Base-by-base conservation (phyloP, 2,888 invertebrate species). In the Tipula lateralis region DNA sequence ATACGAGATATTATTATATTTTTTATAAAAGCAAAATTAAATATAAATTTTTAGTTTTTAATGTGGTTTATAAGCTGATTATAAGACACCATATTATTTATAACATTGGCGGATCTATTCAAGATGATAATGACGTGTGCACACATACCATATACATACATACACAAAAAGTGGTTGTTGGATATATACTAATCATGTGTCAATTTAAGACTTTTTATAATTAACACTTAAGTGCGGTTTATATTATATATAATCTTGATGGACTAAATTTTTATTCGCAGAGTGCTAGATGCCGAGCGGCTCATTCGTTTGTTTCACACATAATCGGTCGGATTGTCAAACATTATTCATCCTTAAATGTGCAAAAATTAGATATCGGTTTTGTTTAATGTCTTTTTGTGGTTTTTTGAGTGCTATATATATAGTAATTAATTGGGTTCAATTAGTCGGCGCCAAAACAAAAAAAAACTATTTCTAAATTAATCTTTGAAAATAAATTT, bases 51-150 rank as follows among this genome's bases (percentile, higher is more conserved):
- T 24, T 44, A 39, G 9, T 12, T 50, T 16, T 24, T 66, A 66
- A 66, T 66, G 66, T 66, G 66, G 24, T 66, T 66, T 66, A 66
- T 66, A 66, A 66, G 66, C 66, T 66, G 66, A 66, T 66, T 66
- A 66, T 66, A 66, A 66, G 24, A 24, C 66, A 66, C 24, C n/a
- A n/a, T 66, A 66, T 24, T 24, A 24, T 66, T 66, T 66, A 66
- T 24, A 24, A 66, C 66, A 66, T 66, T 66, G 19, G 66, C 66
- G 66, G 66, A 66, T 66, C 66, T 66, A 66, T 66, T 66, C 66
- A 66, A 24, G 24, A 50, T 39, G 1, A 32, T 6, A 39, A 12
- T 13, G 3, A 39, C 39, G 39, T 39, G 13, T 39, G 13, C 3
- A 12, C 3, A 39, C 12, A 36, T 9, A 36, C 9, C 1, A 36